phyloP scores from a whole-genome alignment of 2,888 invertebrate species.

The Acleris literana region DNA sequence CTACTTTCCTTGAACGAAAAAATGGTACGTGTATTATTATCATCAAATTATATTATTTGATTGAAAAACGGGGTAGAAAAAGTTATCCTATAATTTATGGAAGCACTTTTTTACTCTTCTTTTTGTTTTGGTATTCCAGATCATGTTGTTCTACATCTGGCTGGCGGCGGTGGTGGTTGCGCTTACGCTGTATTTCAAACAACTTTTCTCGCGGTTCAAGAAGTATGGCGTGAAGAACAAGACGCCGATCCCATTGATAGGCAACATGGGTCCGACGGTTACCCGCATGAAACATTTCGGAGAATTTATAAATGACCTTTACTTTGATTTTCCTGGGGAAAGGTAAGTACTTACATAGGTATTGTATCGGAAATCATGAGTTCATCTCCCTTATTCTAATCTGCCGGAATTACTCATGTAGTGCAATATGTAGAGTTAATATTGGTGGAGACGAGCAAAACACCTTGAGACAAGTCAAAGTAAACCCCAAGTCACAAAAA shows the following conservation, averaged over 20 bases:
- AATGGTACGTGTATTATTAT: too few relatives aligned
- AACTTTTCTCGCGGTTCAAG: not conserved
- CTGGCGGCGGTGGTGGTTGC: not conserved
- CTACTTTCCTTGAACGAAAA: too few relatives aligned
- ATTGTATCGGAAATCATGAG: too few relatives aligned
- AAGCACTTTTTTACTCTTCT: not conserved
- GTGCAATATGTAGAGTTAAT: too few relatives aligned
- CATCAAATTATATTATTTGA: too few relatives aligned
- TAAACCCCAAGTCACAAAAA: too few relatives aligned
- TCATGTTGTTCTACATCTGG: slow-evolving; percentile 7
- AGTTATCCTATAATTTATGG: too few relatives aligned
- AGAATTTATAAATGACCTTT: not conserved
- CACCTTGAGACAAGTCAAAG: too few relatives aligned
- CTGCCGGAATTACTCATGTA: too few relatives aligned
- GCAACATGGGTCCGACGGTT: not conserved
- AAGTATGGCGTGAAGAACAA: slow-evolving; percentile 3
- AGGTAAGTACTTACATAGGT: not conserved
- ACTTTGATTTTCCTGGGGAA: not conserved
- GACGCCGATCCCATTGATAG: not conserved
- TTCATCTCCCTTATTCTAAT: too few relatives aligned
- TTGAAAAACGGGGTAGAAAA: too few relatives aligned
- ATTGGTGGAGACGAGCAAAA: too few relatives aligned
- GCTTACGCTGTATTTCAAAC: not conserved
- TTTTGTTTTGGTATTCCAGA: slow-evolving; percentile 3
- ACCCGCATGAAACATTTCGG: not conserved